Base-by-base conservation (phyloP, 2,888 invertebrate species). In the Morpho deidamia region DNA sequence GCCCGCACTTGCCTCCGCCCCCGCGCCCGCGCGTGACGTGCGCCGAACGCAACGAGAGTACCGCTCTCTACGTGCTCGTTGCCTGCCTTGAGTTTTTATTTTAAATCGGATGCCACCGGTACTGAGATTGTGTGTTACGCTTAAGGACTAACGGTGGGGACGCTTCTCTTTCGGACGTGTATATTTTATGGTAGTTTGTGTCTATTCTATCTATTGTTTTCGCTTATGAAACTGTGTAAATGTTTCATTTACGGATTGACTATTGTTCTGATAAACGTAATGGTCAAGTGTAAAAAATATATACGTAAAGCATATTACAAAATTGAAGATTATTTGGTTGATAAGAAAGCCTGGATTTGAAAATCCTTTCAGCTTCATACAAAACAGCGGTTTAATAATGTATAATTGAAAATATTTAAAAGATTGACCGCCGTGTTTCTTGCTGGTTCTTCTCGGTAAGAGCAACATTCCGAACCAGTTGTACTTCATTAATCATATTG, bases 1-100 rank as follows among this genome's bases (percentile, higher is more conserved):
- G 53, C 63, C 58, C 55, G 60, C 44, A 50, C 57, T 34, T 34
- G 42, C 49, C 50, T 23, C 60, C 51, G 41, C 53, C 12, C 59
- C 58, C 49, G 53, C 64, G 56, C 53, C 67, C 69, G 68, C 76
- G 60, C 59, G 58, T 60, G 44, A 48, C 65, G 57, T 56, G 71
- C 65, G 65, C 68, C 67, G 66, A 74, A 59, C 75, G 74, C 62
- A 65, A 63, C 55, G 88, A 89, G 74, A 87, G 77, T 88, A 81
- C 78, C 63, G 86, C 88, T 68, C 83, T 90, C 74, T 83, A 78
- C 81, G 81, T 88, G 80, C 87, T 90, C 77, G 85, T 90, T 74
- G 89, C 90, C 84, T 90, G 90, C 78, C 87, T 90, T 78, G 90
- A 90, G 75, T 90, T 90, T 84, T 84, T 90, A 76, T 90, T 90